A percentile compares a stretch with the other conserved stretches of the same genome.
phyloP scores from a whole-genome alignment of 2,888 invertebrate species.

The Mesorhabditis spiculigera region DNA sequence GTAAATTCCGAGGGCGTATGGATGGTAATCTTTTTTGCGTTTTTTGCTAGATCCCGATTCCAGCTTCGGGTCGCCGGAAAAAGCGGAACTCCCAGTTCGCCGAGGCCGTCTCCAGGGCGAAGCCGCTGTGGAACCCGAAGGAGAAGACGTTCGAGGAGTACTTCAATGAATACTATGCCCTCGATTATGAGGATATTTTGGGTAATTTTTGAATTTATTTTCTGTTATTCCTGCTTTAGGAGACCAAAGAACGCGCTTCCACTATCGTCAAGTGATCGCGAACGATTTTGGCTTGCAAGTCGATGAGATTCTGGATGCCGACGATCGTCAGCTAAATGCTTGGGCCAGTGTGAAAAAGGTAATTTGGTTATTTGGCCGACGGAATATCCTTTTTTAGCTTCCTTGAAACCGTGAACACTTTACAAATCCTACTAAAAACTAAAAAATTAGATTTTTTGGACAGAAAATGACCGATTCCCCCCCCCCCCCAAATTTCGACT shows the following conservation, averaged over 20 bases:
- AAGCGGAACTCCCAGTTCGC: conserved; percentile 71
- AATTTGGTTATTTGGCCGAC: not conserved
- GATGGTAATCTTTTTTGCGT: conserved; percentile 15
- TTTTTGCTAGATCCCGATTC: conserved; percentile 10
- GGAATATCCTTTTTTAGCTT: too few species aligned
- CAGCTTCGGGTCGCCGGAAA: conserved; percentile 34
- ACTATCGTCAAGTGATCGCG: conserved; percentile 79
- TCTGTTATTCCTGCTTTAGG: conserved; percentile 16
- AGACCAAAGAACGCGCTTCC: conserved; percentile 82
- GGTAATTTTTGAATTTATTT: conserved; percentile 59
- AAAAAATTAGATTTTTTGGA: not conserved
- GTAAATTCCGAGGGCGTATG: conserved; percentile 5
- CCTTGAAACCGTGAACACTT: too few species aligned
- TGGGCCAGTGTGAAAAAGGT: conserved; percentile 87
- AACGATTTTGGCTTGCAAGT: conserved; percentile 85
- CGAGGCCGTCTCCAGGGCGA: conserved; percentile 72
- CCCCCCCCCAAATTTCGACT: not conserved
- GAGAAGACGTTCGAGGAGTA: conserved; percentile 78
- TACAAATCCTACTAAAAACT: not conserved
- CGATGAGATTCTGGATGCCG: conserved; percentile 87
- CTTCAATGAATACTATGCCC: conserved; percentile 87
- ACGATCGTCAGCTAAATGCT: conserved; percentile 86
- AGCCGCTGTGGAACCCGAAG: conserved; percentile 80
- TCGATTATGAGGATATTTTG: conserved; percentile 92
- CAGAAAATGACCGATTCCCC: too few species aligned